Percentiles rank a stretch among this genome's conserved stretches.
These are phyloP conservation scores for Montipora cactus DNA, from an alignment of 64 coral and sea anemone genomes.

Conservation along the genomic window DNA sequence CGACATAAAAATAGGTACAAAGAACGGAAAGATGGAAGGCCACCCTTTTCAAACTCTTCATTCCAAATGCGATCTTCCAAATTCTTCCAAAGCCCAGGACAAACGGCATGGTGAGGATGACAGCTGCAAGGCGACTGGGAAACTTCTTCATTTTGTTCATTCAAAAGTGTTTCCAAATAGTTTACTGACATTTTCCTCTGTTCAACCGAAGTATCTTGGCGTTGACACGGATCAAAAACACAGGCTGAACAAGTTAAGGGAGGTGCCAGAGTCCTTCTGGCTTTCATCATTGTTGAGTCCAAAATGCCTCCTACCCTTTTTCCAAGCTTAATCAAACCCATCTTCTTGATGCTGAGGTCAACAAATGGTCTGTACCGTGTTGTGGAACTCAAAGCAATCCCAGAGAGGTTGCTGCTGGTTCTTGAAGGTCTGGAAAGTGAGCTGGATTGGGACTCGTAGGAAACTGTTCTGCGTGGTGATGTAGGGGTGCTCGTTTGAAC, in stretches of 20 bases:
- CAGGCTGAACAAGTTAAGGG: background rate
- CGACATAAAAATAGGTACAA: conserved; percentile 88
- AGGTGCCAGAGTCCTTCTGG: conserved; percentile 44
- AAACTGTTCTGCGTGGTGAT: conserved; percentile 1
- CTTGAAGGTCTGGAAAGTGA: conserved; percentile 26
- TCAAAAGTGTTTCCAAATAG: conserved; percentile 17
- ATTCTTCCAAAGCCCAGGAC: background rate
- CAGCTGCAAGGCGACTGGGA: background rate
- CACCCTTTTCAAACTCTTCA: conserved; percentile 76
- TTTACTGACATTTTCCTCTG: conserved; percentile 5
- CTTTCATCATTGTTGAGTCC: conserved; percentile 69
- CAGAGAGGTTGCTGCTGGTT: conserved; percentile 64
- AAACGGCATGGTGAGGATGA: conserved; percentile 6
- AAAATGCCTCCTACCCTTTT: conserved; percentile 84
- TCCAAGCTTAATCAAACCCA: conserved; percentile 89
- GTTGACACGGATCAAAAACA: conserved; percentile 24
- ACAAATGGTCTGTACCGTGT: conserved; percentile 96
- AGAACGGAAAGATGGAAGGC: conserved; percentile 78
- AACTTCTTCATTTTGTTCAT: background rate
- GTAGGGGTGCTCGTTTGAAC: background rate
- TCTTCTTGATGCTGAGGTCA: conserved; percentile 94
- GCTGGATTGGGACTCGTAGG: conserved; percentile 43
- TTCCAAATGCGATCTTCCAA: conserved; percentile 5
- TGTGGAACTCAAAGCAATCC: conserved; percentile 73
- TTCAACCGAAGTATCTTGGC: background rate